These are phyloP conservation scores for Rhinichthys osculus DNA, from an alignment of 2,797 vertebrate genomes.

Conservation along the genomic window DNA sequence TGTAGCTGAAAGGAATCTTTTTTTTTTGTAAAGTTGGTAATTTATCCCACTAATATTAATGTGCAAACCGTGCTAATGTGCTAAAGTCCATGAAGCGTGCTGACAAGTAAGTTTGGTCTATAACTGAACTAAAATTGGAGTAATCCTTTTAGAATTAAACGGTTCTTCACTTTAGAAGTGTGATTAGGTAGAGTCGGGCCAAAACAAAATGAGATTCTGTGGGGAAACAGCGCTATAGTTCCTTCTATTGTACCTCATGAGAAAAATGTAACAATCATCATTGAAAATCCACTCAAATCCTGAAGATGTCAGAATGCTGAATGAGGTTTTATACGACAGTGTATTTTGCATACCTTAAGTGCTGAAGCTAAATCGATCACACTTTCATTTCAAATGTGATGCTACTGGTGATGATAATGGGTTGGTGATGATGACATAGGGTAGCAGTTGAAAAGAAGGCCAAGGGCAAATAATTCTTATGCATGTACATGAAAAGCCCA, in stretches of 20 bases:
- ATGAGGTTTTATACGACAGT: neutral
- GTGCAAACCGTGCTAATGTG: conserved; percentile 6
- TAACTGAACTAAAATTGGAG: conserved; percentile 24
- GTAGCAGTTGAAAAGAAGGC: neutral
- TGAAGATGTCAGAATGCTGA: neutral
- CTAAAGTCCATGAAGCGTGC: neutral
- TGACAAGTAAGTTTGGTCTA: conserved; percentile 20
- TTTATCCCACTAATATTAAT: conserved; percentile 11
- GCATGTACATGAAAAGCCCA: neutral
- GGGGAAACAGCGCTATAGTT: neutral
- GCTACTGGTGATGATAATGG: conserved; percentile 10
- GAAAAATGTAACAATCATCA: neutral
- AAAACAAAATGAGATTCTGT: neutral
- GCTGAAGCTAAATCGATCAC: neutral
- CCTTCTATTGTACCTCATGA: neutral
- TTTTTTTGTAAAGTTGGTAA: neutral
- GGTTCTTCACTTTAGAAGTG: conserved; percentile 15
- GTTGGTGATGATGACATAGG: conserved; percentile 10
- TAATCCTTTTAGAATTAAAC: conserved; percentile 47
- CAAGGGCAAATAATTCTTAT: conserved; percentile 3
- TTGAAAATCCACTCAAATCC: neutral
- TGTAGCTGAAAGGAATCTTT: conserved; percentile 4
- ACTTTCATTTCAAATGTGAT: neutral
- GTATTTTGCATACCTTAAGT: neutral
- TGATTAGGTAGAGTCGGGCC: conserved; percentile 6